Percentiles rank a stretch among this genome's conserved stretches.
These are phyloP conservation scores for Oncopodura yosiiana DNA, from an alignment of 1,140 invertebrate species.

Conservation along the genomic window DNA sequence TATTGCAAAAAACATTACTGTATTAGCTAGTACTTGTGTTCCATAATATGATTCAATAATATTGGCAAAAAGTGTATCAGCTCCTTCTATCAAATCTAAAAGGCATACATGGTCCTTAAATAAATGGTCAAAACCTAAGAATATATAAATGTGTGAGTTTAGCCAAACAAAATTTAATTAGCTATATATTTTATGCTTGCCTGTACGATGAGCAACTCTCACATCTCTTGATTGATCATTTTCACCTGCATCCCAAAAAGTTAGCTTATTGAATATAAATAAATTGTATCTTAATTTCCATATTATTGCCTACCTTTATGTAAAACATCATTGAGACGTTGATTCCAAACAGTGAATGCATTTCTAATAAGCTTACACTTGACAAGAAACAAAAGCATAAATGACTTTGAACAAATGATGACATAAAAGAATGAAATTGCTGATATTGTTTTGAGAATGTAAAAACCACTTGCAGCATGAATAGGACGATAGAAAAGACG, in stretches of 20 bases:
- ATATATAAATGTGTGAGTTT: too few species aligned
- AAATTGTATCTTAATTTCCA: not conserved
- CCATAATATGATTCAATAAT: conserved; percentile 16
- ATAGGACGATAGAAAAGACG: too few species aligned
- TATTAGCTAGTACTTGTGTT: not conserved
- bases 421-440: too few species aligned
- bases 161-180: too few species aligned
- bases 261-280: too few species aligned
- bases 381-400: too few species aligned
- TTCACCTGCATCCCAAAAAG: not conserved
- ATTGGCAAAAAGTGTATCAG: conserved; percentile 13
- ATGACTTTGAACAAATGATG: too few species aligned
- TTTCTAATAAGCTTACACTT: conserved; percentile 11
- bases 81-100: conserved; percentile 14
- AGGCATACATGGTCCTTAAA: conserved; percentile 19
- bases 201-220: not conserved
- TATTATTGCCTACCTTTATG: not conserved
- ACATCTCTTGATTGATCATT: not conserved
- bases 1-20: not conserved
- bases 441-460: too few species aligned
- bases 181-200: too few species aligned
- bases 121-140: conserved; percentile 10
- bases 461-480: too few species aligned
- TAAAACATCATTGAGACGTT: conserved; percentile 10
- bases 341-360: conserved; percentile 18